Percentiles rank a stretch among this genome's conserved stretches.
phyloP scores from a whole-genome alignment of 2,888 invertebrate species.

The Pheosia gnoma region DNA sequence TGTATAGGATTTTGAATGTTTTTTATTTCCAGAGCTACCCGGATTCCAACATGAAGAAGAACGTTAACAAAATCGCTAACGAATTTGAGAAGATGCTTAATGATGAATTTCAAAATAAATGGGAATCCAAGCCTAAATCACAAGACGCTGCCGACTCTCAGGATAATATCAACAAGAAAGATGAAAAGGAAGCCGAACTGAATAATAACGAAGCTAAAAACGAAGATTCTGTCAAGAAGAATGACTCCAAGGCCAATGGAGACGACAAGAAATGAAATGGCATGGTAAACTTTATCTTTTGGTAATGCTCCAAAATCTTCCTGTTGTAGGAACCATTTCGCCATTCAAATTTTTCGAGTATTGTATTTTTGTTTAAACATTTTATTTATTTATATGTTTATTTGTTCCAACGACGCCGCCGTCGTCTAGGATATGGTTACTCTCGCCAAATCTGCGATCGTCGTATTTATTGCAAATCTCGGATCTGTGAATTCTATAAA shows the following conservation, averaged over 20 bases:
- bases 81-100: constrained; percentile 75
- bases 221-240: constrained; percentile 57
- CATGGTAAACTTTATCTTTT: constrained; percentile 19
- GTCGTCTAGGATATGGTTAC: constrained; percentile 20
- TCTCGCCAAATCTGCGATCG: constrained; percentile 30
- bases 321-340: constrained; percentile 32
- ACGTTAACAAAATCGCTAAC: constrained; percentile 72
- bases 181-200: constrained; percentile 51
- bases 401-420: constrained; percentile 44
- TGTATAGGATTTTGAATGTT: not conserved
- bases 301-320: constrained; percentile 34
- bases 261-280: constrained; percentile 57
- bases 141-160: constrained; percentile 52
- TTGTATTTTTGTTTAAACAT: constrained; percentile 54
- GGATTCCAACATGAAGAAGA: constrained; percentile 73
- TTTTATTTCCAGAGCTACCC: constrained; percentile 66
- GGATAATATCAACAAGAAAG: constrained; percentile 51
- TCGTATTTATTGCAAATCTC: constrained; percentile 30
- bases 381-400: constrained; percentile 57
- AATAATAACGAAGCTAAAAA: constrained; percentile 49
- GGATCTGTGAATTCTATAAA: constrained; percentile 39
- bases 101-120: constrained; percentile 73
- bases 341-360: constrained; percentile 55
- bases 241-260: constrained; percentile 48
- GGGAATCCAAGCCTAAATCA: constrained; percentile 59